Evolutionary conservation across 2,113 vertebrate genomes (phyloP).

Genomic region (Rhodinocichla rosea): DNA sequence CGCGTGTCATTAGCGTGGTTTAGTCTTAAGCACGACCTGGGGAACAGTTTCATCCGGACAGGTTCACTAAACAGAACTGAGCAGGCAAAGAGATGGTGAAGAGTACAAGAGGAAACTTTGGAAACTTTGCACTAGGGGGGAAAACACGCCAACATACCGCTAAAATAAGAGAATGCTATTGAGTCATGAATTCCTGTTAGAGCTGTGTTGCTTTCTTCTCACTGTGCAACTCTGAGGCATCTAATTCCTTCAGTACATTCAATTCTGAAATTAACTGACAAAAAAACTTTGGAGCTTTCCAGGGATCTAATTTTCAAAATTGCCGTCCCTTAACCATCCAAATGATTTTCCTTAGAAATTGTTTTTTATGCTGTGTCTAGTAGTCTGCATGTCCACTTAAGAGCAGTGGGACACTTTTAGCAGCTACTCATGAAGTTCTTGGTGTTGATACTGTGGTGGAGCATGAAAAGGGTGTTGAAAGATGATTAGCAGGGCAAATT

Average conservation of each 20-base stretch:
- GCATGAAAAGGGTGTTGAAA: neutral
- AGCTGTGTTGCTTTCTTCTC: neutral
- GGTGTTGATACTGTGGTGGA: neutral
- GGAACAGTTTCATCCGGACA: rapidly evolving
- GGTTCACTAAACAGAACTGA: neutral
- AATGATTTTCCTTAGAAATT: neutral
- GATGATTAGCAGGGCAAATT: neutral
- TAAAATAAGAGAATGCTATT: neutral
- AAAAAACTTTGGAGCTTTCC: neutral
- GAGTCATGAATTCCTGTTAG: neutral
- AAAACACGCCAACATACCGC: rapidly evolving
- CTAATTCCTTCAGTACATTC: neutral
- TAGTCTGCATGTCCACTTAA: neutral
- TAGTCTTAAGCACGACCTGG: too few relatives aligned
- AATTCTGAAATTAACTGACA: neutral
- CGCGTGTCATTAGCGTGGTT: rapidly evolving
- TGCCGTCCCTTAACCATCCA: neutral
- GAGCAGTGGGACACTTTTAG: neutral
- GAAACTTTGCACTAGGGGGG: rapidly evolving
- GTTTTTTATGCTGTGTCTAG: neutral
- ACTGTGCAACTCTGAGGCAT: rapidly evolving
- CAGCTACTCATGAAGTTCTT: neutral
- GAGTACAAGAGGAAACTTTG: neutral
- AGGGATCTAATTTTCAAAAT: neutral
- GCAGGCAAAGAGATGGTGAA: neutral